Evolutionary conservation across 2,113 vertebrate genomes (phyloP), one percentile per base, ranked within the genome.

Genomic region (Trachemys scripta): DNA sequence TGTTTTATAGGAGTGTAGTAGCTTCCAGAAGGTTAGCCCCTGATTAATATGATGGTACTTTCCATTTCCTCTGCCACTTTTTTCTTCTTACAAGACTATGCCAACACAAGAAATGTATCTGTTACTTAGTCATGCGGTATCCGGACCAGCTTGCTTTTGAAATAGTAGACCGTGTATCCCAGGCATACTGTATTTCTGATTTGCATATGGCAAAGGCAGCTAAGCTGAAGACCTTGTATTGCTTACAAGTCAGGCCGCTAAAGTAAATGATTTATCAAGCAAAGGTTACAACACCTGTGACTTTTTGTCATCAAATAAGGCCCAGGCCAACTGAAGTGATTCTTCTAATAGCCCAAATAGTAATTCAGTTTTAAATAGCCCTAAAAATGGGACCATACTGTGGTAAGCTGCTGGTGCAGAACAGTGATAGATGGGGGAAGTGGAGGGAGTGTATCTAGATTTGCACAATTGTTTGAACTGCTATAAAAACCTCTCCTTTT

Each of bases 201-300:
- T 97, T 97, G 97, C 97, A 97, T 85, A 96, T 97, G 94, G 96
- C 97, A 96, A 93, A 97, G 87, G 94, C 85, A 95, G 93, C 92
- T 96, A 93, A 97, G 93, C 95, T 38, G 86, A 97, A 96, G 96
- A 82, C 91, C 91, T 94, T 92, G 81, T 95, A 83, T 24, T 92
- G 93, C 94, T 91, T 86, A 80, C 82, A 14, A 97, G 97, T 96
- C 93, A 91, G 96, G 96, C 95, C 96, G 96, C 97, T 96, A 97
- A 97, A 97, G 96, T 96, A 97, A 97, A 97, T 98, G 98, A 98
- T 98, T 98, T 98, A 98, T 97, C 97, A 97, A 98, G 98, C 94
- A 96, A 97, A 98, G 97, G 97, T 97, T 97, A 97, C 91, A 94
- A 93, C 97, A 98, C 97, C 97, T 98, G 98, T 97, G 96, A 94